A percentile compares a stretch with the other conserved stretches of the same genome.
Evolutionary conservation across 2,113 vertebrate species (phyloP).

Genomic region (Phalacrocorax brasilianus): DNA sequence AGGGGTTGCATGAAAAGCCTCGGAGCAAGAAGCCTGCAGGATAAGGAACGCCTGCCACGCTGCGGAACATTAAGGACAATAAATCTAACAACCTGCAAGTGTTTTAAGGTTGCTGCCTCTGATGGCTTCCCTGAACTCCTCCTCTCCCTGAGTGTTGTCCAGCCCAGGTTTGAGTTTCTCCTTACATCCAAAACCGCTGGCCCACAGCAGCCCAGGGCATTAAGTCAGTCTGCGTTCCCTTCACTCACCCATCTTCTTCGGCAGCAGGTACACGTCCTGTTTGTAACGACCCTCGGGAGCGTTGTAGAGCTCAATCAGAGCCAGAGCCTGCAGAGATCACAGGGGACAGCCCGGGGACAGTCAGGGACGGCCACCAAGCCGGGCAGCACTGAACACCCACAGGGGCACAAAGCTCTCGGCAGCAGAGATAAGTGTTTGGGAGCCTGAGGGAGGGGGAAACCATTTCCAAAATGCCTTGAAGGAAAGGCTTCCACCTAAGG

Average conservation of each 20-base stretch:
- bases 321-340: conserved; percentile 83
- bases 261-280: conserved; percentile 96
- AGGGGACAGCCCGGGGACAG: neutral
- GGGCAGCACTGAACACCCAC: neutral
- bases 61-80: neutral
- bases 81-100: rapidly evolving
- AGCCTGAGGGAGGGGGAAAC: neutral
- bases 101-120: neutral
- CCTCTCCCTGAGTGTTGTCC: neutral
- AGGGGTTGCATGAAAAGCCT: neutral
- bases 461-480: neutral
- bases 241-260: conserved; percentile 96
- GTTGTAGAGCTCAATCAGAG: conserved; percentile 95
- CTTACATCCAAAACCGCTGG: neutral
- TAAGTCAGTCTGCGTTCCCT: neutral
- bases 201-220: neutral
- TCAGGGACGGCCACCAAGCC: neutral
- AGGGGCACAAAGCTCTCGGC: neutral
- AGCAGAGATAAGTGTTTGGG: neutral
- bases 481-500: neutral
- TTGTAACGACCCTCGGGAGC: conserved; percentile 97
- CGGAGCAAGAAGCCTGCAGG: neutral
- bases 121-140: neutral
- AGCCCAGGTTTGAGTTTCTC: neutral
- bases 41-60: rapidly evolving